Percentiles rank a stretch among this genome's conserved stretches.
These are phyloP conservation scores for Ophioninae sp. DNA, from an alignment of 2,888 invertebrate genomes.

Conservation along the genomic window DNA sequence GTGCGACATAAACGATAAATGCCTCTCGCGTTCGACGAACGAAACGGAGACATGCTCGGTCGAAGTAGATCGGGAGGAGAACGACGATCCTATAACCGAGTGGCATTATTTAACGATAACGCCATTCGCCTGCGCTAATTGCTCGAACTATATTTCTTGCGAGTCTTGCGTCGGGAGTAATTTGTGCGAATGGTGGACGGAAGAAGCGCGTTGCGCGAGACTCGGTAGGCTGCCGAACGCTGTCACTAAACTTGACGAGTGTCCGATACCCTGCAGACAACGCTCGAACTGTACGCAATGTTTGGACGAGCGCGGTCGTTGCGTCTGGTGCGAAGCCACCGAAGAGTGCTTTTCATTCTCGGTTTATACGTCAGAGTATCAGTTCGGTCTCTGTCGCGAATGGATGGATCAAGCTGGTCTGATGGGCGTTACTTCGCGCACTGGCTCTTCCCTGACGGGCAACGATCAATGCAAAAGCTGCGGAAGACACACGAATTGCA, in stretches of 20 bases:
- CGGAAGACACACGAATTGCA: slow-evolving; percentile 88
- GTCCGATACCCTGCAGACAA: slow-evolving; percentile 91
- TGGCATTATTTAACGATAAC: slow-evolving; percentile 92
- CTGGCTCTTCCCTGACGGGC: slow-evolving; percentile 73
- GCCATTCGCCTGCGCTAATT: slow-evolving; percentile 92
- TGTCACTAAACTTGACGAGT: slow-evolving; percentile 85
- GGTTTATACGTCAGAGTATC: slow-evolving; percentile 96
- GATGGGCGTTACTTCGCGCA: slow-evolving; percentile 78
- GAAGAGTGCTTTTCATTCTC: slow-evolving; percentile 96
- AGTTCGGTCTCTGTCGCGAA: slow-evolving; percentile 95
- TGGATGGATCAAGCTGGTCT: slow-evolving; percentile 92
- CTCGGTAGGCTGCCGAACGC: slow-evolving; percentile 87
- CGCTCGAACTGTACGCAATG: slow-evolving; percentile 91
- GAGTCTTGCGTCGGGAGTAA: slow-evolving; percentile 88
- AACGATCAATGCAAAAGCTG: slow-evolving; percentile 91
- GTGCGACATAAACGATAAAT: slow-evolving; percentile 90
- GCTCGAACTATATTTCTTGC: slow-evolving; percentile 94
- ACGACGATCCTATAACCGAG: slow-evolving; percentile 83
- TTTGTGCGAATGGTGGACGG: slow-evolving; percentile 96
- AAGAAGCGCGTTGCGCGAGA: slow-evolving; percentile 92
- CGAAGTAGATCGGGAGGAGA: slow-evolving; percentile 82
- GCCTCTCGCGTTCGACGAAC: slow-evolving; percentile 86
- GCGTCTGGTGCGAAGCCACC: slow-evolving; percentile 97
- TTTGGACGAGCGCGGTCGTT: slow-evolving; percentile 91
- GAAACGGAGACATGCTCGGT: slow-evolving; percentile 85